phyloP scores from a whole-genome alignment of 2,888 invertebrate genomes.

The Trissolcus japonicus region DNA sequence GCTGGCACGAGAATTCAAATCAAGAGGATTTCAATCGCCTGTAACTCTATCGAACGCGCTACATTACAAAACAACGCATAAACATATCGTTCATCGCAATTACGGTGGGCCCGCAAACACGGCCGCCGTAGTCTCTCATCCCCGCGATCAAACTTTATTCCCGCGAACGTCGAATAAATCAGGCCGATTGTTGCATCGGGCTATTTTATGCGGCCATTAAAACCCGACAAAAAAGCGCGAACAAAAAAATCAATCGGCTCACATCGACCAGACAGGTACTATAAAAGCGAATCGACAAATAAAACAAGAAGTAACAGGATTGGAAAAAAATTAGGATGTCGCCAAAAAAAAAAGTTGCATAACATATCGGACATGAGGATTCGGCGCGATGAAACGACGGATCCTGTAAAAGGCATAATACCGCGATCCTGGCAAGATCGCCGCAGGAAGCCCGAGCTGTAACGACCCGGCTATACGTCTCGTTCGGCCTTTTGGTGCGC shows the following conservation, averaged over 20 bases:
- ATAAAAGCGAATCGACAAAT: slow-evolving; percentile 8
- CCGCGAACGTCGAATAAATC: slow-evolving; percentile 29
- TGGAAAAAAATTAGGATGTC: slow-evolving; percentile 6
- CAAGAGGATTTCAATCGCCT: slow-evolving; percentile 22
- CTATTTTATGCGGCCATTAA: slow-evolving; percentile 39
- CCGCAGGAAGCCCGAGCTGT: slow-evolving; percentile 54
- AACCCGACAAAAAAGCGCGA: slow-evolving; percentile 9
- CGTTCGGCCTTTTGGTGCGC: slow-evolving; percentile 45
- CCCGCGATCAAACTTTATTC: slow-evolving; percentile 26
- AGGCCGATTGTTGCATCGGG: slow-evolving; percentile 27
- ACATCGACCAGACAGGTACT: neutral
- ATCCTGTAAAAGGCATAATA: slow-evolving; percentile 39
- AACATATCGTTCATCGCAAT: slow-evolving; percentile 28
- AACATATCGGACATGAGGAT: slow-evolving; percentile 12
- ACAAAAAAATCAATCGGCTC: slow-evolving; percentile 15
- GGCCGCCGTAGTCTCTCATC: slow-evolving; percentile 13
- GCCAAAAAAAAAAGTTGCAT: slow-evolving; percentile 3
- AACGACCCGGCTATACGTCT: slow-evolving; percentile 54
- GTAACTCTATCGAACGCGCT: slow-evolving; percentile 20
- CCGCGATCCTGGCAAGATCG: slow-evolving; percentile 42
- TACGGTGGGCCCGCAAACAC: slow-evolving; percentile 20
- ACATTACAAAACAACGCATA: slow-evolving; percentile 29
- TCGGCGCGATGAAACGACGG: slow-evolving; percentile 20
- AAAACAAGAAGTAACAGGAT: neutral
- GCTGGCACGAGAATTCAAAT: slow-evolving; percentile 31